phyloP scores from a whole-genome alignment of 2,113 vertebrate species.

The Eurypyga helias region DNA sequence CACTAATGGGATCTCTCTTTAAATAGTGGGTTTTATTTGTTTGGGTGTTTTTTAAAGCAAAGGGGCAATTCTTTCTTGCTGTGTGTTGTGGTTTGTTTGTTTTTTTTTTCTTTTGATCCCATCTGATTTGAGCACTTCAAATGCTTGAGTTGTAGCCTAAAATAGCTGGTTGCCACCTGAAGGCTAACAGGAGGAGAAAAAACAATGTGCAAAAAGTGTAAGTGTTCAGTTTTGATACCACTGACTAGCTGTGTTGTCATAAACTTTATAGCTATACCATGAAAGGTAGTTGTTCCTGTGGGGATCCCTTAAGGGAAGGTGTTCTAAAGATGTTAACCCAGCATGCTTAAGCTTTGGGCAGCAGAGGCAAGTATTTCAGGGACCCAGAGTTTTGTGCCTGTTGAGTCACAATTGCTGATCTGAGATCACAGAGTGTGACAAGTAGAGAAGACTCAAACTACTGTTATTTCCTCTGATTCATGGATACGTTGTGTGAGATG shows the following conservation, averaged over 20 bases:
- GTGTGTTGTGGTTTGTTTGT: too few species aligned
- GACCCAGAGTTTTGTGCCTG: not conserved
- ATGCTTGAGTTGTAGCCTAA: not conserved
- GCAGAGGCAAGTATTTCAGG: not conserved
- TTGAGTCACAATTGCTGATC: not conserved
- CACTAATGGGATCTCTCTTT: not conserved
- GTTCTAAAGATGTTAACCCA: not conserved
- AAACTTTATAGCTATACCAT: not conserved
- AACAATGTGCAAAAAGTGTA: accelerated
- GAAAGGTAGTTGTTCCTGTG: not conserved
- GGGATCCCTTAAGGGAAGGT: not conserved
- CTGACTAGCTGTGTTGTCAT: not conserved
- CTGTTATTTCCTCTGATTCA: not conserved
- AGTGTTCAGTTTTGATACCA: not conserved
- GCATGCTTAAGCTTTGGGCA: not conserved
- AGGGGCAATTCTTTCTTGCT: not conserved
- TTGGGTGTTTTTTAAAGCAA: not conserved
- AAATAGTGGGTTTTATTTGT: not conserved
- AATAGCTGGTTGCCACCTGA: not conserved
- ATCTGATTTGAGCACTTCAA: not conserved
- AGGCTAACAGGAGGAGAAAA: not conserved
- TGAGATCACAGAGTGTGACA: not conserved
- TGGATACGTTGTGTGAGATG: not conserved
- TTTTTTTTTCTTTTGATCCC: not conserved
- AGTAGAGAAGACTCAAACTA: not conserved